Base-by-base conservation (phyloP, 1,140 invertebrate genomes). In the Drosophila neocordata region DNA sequence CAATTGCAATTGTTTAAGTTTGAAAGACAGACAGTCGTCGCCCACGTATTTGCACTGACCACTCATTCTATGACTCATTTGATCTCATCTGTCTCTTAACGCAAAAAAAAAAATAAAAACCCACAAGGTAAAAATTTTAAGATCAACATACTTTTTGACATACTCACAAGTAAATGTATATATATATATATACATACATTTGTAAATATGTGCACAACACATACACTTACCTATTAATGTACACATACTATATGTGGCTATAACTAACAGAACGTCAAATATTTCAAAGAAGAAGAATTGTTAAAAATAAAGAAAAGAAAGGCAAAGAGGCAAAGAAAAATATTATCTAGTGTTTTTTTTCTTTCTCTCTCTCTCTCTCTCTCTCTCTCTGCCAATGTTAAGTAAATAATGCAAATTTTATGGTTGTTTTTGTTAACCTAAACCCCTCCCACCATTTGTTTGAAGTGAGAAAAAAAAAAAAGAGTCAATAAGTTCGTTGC, bases 401-500 rank as follows among this genome's bases (percentile, higher is more conserved):
- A 61, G 65, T 67, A 85, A 77, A 77, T 69, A 81, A 85, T 85
- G 77, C 81, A 85, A 85, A 85, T 85, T 77, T 78, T 38, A 20
- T 48, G 15, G 2, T 20, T 7, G 24, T 51, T 71, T 48, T 60
- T 48, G 44, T 48, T 67, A 59, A 64, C 63, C 63, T 48, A n/a
- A n/a, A n/a, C 63, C 68, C 5, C n/a, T 13, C 6, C 2, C 15
- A 1, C 15, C 37, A 38, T 48, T 48, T 48, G 41, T 48, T 48
- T 48, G 18, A 20, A 15, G 18, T 48, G 41, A 48, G 13, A 20
- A 64, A 64, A 60, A 76, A 75, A 24, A 24, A 60, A 76, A 75
- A 24, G 4, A 88, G 83, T 82, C 83, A 88, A 87, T 87, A 88
- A 87, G 83, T 88, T 87, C 69, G 83, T 79, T 88, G 75, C 69